phyloP scores from a whole-genome alignment of 2,113 vertebrate species.

The Nothocercus julius region DNA sequence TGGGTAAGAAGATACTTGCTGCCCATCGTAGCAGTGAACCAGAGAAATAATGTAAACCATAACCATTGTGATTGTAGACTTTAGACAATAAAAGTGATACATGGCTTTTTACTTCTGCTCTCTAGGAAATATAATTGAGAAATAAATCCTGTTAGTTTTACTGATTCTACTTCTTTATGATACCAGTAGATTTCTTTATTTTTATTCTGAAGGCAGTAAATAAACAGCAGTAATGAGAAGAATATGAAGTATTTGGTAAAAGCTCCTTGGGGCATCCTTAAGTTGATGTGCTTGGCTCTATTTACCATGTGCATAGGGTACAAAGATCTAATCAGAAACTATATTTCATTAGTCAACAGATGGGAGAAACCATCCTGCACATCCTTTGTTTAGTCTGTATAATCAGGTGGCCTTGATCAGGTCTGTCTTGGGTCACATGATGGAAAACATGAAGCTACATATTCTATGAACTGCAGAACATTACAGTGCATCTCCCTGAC shows the following conservation, averaged over 20 bases:
- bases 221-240: constrained; percentile 52
- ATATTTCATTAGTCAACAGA: neutral
- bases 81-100: constrained; percentile 33
- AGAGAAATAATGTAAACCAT: neutral
- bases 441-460: neutral
- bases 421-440: neutral
- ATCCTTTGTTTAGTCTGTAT: neutral
- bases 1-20: neutral
- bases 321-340: constrained; percentile 19
- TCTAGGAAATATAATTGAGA: constrained; percentile 54
- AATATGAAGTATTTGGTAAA: constrained; percentile 41
- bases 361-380: neutral
- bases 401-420: neutral
- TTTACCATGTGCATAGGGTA: neutral
- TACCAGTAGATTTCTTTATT: constrained; percentile 6
- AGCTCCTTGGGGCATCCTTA: constrained; percentile 19
- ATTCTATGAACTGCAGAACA: neutral
- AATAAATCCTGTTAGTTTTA: constrained; percentile 47
- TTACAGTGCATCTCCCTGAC: neutral
- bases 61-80: neutral
- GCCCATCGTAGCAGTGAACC: neutral
- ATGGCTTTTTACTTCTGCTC: constrained; percentile 4
- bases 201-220: constrained; percentile 55
- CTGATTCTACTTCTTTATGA: constrained; percentile 6
- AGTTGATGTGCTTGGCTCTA: constrained; percentile 19